Evolutionary conservation across 2,113 vertebrate genomes (phyloP).

Genomic region (Hypocryptadius cinnamomeus): DNA sequence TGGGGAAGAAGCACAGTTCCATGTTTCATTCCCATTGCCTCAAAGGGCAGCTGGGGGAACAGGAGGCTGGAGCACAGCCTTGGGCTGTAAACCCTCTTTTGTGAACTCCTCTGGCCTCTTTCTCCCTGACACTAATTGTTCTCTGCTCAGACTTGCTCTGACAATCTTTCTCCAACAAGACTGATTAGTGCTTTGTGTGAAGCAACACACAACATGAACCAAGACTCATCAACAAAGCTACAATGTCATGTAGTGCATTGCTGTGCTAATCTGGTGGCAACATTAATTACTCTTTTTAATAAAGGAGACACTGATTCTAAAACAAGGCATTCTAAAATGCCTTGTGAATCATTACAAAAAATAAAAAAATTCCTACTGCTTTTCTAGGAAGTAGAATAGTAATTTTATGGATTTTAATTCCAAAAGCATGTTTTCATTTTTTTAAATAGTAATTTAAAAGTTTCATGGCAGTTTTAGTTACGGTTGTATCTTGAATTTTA

Average conservation of each 20-base stretch:
- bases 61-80: background rate
- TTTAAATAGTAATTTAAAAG: background rate
- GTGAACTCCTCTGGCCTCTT: background rate
- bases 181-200: conserved; percentile 2
- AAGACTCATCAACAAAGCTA: conserved; percentile 17
- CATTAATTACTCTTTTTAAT: conserved; percentile 34
- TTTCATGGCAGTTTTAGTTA: background rate
- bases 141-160: background rate
- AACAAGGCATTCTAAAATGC: no score
- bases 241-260: conserved; percentile 13
- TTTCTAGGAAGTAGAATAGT: background rate
- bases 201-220: background rate
- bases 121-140: background rate
- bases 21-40: background rate
- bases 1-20: background rate
- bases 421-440: background rate
- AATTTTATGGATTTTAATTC: background rate
- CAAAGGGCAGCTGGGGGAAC: background rate
- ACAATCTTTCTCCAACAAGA: background rate
- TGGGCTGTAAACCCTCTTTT: background rate
- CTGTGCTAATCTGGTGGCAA: conserved; percentile 37
- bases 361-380: background rate
- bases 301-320: conserved; percentile 7
- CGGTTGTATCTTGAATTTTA: background rate
- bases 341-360: background rate